Percentiles rank a stretch among this genome's conserved stretches.
phyloP scores from a whole-genome alignment of 2,888 invertebrate genomes.

The Platycheirus albimanus region DNA sequence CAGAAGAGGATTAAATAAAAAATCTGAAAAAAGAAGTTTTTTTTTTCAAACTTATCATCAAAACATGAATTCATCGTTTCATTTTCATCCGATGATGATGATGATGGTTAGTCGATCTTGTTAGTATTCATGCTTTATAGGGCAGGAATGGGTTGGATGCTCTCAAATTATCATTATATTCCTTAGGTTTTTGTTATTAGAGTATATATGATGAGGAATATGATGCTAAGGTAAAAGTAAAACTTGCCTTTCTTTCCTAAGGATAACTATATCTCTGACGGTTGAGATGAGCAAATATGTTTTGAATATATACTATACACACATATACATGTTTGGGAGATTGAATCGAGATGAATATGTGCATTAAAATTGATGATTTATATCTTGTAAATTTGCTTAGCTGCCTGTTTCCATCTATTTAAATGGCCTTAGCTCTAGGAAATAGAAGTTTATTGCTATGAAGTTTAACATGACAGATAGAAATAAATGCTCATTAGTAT shows the following conservation, averaged over 20 bases:
- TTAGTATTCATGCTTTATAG: slow-evolving; percentile 9
- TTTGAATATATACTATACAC: neutral
- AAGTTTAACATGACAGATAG: too few relatives aligned
- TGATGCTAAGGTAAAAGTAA: slow-evolving; percentile 26
- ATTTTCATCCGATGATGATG: slow-evolving; percentile 35
- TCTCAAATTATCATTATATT: slow-evolving; percentile 60
- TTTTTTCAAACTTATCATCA: slow-evolving; percentile 56
- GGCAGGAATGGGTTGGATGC: slow-evolving; percentile 39
- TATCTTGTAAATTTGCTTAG: slow-evolving; percentile 36
- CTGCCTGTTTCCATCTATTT: too few relatives aligned
- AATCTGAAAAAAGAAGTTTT: slow-evolving; percentile 3
- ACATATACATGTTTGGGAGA: neutral
- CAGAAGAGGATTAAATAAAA: neutral
- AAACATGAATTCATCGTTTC: slow-evolving; percentile 71
- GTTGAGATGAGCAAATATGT: slow-evolving; percentile 6
- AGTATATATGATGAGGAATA: slow-evolving; percentile 11
- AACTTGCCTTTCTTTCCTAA: slow-evolving; percentile 39
- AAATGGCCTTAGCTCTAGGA: too few relatives aligned
- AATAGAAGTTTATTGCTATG: too few relatives aligned
- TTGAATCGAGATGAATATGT: slow-evolving; percentile 37
- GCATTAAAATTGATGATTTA: slow-evolving; percentile 50
- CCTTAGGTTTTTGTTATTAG: neutral
- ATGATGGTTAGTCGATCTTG: slow-evolving; percentile 64
- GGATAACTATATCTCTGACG: neutral
- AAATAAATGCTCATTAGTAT: too few relatives aligned